Evolutionary conservation across 1,140 invertebrate species (phyloP).

Genomic region (Anastrepha obliqua): DNA sequence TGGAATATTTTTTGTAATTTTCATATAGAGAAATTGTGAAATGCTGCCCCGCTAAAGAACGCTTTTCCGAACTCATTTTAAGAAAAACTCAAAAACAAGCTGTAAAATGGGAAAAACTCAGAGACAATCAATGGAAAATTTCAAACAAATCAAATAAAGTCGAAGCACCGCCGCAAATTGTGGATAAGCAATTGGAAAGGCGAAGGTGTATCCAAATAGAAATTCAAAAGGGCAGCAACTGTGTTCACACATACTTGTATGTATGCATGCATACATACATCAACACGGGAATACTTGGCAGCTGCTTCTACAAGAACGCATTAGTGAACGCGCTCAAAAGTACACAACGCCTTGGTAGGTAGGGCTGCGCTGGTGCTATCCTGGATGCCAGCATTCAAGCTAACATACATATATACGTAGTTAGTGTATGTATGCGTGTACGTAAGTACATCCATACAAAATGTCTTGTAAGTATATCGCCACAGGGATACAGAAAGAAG

Average conservation of each 20-base stretch:
- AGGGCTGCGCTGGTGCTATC: background rate
- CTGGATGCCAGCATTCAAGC: background rate
- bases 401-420: background rate
- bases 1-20: background rate
- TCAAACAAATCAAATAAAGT: background rate
- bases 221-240: background rate
- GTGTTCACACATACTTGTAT: background rate
- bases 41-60: background rate
- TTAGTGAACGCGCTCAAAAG: constrained; percentile 6
- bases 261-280: background rate
- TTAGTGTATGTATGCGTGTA: background rate
- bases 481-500: constrained; percentile 18
- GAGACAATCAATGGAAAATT: background rate
- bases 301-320: background rate
- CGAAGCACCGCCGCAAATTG: background rate
- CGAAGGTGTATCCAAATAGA: background rate
- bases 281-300: constrained; percentile 13
- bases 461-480: constrained; percentile 13
- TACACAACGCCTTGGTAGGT: background rate
- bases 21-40: constrained; percentile 15
- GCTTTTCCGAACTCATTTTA: background rate
- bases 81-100: background rate
- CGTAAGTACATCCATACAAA: background rate
- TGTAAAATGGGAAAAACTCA: background rate
- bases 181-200: background rate